phyloP scores from a whole-genome alignment of 1,140 invertebrate genomes.

The Cyrtorhinus lividipennis region DNA sequence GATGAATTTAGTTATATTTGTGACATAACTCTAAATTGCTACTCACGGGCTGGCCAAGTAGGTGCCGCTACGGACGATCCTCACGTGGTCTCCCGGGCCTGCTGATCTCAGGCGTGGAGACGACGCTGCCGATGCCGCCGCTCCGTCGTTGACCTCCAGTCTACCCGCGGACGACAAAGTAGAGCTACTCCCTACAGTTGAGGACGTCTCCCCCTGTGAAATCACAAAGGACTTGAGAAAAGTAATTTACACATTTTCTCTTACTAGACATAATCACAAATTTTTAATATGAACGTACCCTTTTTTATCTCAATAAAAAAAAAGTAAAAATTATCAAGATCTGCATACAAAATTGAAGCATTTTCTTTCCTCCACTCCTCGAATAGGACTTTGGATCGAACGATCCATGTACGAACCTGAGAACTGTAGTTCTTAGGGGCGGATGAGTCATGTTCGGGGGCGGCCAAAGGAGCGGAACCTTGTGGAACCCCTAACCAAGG shows the following conservation, averaged over 20 bases:
- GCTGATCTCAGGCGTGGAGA: background rate
- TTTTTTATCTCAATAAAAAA: background rate
- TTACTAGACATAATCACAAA: too few species aligned
- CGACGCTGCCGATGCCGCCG: background rate
- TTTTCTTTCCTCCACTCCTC: background rate
- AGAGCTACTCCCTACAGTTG: constrained; percentile 24
- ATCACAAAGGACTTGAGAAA: too few species aligned
- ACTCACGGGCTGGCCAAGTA: constrained; percentile 16
- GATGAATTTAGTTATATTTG: too few species aligned
- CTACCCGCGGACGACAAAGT: constrained; percentile 23
- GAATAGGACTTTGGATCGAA: background rate
- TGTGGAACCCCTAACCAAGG: constrained; percentile 46
- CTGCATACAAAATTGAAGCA: background rate
- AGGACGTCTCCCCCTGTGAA: constrained; percentile 19
- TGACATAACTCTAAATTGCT: too few species aligned
- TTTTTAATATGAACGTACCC: too few species aligned
- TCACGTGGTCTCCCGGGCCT: background rate
- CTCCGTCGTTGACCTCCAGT: constrained; percentile 1
- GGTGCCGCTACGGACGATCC: background rate
- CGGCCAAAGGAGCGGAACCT: background rate
- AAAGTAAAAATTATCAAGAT: background rate
- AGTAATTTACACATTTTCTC: too few species aligned
- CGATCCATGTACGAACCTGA: background rate
- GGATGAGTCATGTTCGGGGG: background rate
- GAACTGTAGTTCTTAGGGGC: constrained; percentile 17